A percentile compares a stretch with the other conserved stretches of the same genome.
phyloP scores from a whole-genome alignment of 2,113 vertebrate species.

The Perca fluviatilis region DNA sequence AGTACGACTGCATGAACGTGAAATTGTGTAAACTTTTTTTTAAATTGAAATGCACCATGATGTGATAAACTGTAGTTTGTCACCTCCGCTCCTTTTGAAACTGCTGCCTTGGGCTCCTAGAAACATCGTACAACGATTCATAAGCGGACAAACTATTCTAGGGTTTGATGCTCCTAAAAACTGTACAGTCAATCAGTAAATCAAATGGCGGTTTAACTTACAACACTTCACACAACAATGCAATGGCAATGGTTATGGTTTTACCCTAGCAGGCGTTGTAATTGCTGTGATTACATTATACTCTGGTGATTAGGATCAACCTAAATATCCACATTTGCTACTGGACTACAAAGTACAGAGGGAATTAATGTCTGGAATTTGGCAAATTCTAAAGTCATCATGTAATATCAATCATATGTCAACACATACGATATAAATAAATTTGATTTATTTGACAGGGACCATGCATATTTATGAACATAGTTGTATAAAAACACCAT shows the following conservation, averaged over 20 bases:
- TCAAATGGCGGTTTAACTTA: not conserved
- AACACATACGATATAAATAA: not conserved
- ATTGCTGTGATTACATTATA: not conserved
- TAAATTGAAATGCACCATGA: not conserved
- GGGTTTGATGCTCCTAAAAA: not conserved
- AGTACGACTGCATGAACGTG: not conserved
- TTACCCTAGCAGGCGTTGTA: no score
- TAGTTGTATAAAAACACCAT: no score
- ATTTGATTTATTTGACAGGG: no score
- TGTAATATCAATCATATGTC: not conserved
- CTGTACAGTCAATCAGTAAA: not conserved
- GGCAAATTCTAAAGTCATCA: not conserved
- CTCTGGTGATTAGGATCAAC: not conserved
- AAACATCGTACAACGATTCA: not conserved
- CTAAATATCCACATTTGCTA: not conserved
- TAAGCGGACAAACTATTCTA: not conserved
- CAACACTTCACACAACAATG: not conserved
- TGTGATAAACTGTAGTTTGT: constrained; percentile 11
- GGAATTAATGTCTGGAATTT: not conserved
- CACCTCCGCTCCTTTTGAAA: not conserved
- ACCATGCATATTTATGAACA: no score
- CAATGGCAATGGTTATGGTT: not conserved
- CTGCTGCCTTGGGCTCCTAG: no score
- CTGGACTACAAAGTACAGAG: not conserved
- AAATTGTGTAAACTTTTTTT: constrained; percentile 20